A percentile compares a stretch with the other conserved stretches of the same genome.
Conservation (phyloP, 2,113 vertebrate genomes). For the Rana temporaria region DNA sequence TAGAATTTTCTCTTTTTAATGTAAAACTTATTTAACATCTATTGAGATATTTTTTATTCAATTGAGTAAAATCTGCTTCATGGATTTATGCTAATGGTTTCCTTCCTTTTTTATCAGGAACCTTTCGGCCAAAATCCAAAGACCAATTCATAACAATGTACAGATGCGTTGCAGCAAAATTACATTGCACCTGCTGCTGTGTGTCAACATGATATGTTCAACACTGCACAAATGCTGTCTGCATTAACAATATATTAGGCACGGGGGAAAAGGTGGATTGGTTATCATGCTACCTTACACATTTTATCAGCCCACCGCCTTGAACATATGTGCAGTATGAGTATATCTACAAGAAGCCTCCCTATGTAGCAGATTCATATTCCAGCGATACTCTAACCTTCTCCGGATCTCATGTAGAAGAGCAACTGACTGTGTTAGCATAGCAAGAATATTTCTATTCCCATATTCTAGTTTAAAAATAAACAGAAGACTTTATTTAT, state of each 20-base stretch:
- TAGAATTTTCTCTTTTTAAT: conserved; percentile 18
- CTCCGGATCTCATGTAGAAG: no score
- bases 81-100: not conserved
- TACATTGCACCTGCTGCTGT: not conserved
- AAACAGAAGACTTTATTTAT: no score
- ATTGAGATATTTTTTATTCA: conserved; percentile 12
- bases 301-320: not conserved
- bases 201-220: conserved; percentile 18
- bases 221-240: not conserved
- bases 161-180: not conserved
- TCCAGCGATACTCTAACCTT: no score
- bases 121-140: not conserved
- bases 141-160: not conserved
- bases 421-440: no score
- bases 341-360: not conserved
- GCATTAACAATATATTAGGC: conserved; percentile 16
- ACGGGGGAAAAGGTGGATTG: not conserved
- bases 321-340: conserved; percentile 24
- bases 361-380: not conserved
- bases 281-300: conserved; percentile 17
- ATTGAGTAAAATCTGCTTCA: not conserved
- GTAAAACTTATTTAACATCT: conserved; percentile 15
- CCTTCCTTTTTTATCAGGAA: not conserved
- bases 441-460: no score
- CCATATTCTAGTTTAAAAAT: no score